phyloP scores from a whole-genome alignment of 1,140 invertebrate genomes.

The Probaryconus sp. region DNA sequence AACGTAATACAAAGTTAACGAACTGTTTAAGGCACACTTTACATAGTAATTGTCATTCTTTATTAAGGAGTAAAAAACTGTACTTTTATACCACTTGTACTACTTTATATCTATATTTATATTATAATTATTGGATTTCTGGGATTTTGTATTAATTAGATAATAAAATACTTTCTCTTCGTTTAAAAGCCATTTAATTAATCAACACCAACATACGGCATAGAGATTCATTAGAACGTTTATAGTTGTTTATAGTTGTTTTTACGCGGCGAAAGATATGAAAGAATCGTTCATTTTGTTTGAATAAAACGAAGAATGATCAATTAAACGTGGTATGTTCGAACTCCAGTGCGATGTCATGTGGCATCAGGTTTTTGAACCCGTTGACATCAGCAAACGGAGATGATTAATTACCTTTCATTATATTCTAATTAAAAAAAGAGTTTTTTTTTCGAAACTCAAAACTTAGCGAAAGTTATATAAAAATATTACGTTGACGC shows the following conservation, averaged over 20 bases:
- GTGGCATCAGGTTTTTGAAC: constrained; percentile 37
- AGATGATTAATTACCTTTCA: constrained; percentile 45
- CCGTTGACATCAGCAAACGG: constrained; percentile 15
- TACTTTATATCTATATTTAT: constrained; percentile 43
- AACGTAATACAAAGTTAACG: too few relatives aligned
- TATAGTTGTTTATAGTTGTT: constrained; percentile 33
- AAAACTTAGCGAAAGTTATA: too few relatives aligned
- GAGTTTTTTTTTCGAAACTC: constrained; percentile 14
- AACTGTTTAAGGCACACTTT: too few relatives aligned
- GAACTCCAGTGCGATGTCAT: constrained; percentile 33
- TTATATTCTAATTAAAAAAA: constrained; percentile 37
- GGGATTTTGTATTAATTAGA: constrained; percentile 36
- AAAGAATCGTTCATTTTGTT: constrained; percentile 22
- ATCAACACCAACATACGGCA: constrained; percentile 8
- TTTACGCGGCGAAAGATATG: constrained; percentile 24
- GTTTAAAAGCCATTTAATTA: constrained; percentile 19
- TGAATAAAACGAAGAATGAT: constrained; percentile 43
- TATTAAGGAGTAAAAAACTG: too few relatives aligned
- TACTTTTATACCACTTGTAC: constrained; percentile 23
- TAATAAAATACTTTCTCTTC: constrained; percentile 33
- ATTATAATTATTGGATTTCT: constrained; percentile 45
- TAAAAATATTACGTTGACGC: too few relatives aligned
- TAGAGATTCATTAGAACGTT: constrained; percentile 28
- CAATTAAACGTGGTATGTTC: constrained; percentile 50
- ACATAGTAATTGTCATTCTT: too few relatives aligned